Base-by-base conservation (phyloP, 2,888 invertebrate species). In the Thereva nobilitata region DNA sequence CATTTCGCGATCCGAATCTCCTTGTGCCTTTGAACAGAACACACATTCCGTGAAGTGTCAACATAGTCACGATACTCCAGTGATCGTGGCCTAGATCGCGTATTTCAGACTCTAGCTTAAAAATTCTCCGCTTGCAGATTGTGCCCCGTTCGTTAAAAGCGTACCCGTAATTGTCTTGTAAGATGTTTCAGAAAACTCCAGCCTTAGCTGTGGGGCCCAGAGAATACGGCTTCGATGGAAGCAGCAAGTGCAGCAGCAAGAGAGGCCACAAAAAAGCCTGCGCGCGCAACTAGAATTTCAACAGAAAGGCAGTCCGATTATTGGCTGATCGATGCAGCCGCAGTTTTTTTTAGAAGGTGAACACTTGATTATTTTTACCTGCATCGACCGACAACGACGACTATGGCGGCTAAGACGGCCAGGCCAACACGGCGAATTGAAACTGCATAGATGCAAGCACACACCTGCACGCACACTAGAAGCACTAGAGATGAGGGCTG, bases 61-160 rank as follows among this genome's bases (percentile, higher is more conserved):
- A 63, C 63, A 65, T 45, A 68, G 70, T 68, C 70, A 70, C 68
- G 70, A 68, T 70, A 70, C 56, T 49, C 50, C 64, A 61, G 63
- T 69, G 69, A 69, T 70, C 70, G 65, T 68, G 66, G 67, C 65
- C 70, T 70, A 67, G 70, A 70, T 67, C 70, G 56, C 44, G 53
- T 64, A 64, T 64, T 64, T 64, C 44, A 53, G 64, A 45, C 41
- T 64, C 35, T n/a, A 53, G 10, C 55, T 61, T 63, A 42, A 67
- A 64, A 42, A 54, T 65, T 68, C 64, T 56, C 49, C 57, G 66
- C 44, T 52, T 68, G 65, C 56, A 10, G 59, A 49, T 65, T 52
- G 63, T 63, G 52, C 52, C 44, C 42, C 53, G 64, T 53, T 53
- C 64, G 53, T 53, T 52, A 42, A 64, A 53, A 64, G 64, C 23